Percentiles rank a stretch among this genome's conserved stretches.
phyloP scores from a whole-genome alignment of 2,888 invertebrate genomes.

The Andrena flavipes region DNA sequence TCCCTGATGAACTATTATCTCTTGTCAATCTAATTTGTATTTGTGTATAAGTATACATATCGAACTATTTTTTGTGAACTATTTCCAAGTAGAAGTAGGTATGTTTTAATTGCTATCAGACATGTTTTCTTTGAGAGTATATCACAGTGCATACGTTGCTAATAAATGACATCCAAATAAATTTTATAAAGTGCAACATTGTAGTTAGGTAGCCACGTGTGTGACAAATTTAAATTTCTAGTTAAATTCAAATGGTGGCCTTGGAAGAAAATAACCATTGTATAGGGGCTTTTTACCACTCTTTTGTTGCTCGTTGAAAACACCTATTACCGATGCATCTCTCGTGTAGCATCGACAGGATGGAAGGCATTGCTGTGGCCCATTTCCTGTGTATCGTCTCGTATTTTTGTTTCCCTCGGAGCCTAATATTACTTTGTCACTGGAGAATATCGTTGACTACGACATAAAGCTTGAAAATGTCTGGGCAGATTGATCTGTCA shows the following conservation, averaged over 20 bases:
- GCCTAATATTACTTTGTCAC: neutral
- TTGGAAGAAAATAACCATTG: neutral
- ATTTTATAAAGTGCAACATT: no score
- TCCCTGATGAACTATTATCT: no score
- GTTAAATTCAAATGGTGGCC: neutral
- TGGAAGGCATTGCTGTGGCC: neutral
- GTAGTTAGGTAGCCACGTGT: no score
- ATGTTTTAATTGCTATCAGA: no score
- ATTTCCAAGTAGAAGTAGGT: no score
- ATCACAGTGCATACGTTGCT: no score
- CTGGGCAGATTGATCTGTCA: neutral
- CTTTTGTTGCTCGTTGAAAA: neutral
- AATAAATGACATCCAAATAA: no score
- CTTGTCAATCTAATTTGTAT: no score
- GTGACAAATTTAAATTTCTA: neutral
- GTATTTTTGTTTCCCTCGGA: neutral
- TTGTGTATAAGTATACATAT: no score
- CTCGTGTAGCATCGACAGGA: neutral
- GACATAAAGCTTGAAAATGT: constrained; percentile 14
- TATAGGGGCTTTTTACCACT: neutral
- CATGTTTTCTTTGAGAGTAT: no score
- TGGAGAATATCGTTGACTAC: neutral
- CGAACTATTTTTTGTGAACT: no score
- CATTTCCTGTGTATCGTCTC: neutral
- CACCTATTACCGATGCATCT: neutral